A percentile compares a stretch with the other conserved stretches of the same genome.
Conservation (phyloP, 2,113 vertebrate genomes). For the Mobula hypostoma region DNA sequence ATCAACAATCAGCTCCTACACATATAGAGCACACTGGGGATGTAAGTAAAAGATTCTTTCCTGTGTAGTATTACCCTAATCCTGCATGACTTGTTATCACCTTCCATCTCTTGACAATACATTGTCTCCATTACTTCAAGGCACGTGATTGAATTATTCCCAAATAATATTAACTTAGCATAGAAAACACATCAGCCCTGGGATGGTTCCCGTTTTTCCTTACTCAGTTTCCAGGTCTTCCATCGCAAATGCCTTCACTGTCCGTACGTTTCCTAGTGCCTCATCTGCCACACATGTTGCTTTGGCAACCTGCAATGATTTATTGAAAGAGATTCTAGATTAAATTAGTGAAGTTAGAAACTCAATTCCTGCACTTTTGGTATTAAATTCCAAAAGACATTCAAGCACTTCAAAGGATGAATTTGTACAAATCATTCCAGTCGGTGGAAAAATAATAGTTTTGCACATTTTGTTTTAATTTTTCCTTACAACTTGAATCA, state of each 20-base stretch:
- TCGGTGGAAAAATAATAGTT: no score
- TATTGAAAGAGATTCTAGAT: background rate
- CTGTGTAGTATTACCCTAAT: no score
- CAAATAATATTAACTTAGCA: background rate
- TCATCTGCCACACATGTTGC: slow-evolving; percentile 83
- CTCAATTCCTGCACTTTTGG: background rate
- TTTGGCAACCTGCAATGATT: slow-evolving; percentile 66
- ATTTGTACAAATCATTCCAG: no score
- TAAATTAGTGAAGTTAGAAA: background rate
- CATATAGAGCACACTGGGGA: no score
- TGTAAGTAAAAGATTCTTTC: no score
- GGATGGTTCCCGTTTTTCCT: slow-evolving; percentile 41
- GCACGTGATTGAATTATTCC: background rate
- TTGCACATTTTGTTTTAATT: no score
- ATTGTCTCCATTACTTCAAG: background rate
- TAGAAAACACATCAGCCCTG: background rate
- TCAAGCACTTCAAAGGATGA: no score
- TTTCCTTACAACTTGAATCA: background rate
- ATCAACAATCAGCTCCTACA: background rate
- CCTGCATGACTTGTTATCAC: background rate
- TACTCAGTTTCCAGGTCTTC: slow-evolving; percentile 67
- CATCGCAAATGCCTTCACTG: slow-evolving; percentile 89
- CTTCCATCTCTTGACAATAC: background rate
- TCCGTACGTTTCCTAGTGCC: slow-evolving; percentile 81
- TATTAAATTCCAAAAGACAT: no score